Percentiles rank a stretch among this genome's conserved stretches.
Evolutionary conservation across 2,888 invertebrate genomes (phyloP).

Genomic region (Dexiosoma caninum): DNA sequence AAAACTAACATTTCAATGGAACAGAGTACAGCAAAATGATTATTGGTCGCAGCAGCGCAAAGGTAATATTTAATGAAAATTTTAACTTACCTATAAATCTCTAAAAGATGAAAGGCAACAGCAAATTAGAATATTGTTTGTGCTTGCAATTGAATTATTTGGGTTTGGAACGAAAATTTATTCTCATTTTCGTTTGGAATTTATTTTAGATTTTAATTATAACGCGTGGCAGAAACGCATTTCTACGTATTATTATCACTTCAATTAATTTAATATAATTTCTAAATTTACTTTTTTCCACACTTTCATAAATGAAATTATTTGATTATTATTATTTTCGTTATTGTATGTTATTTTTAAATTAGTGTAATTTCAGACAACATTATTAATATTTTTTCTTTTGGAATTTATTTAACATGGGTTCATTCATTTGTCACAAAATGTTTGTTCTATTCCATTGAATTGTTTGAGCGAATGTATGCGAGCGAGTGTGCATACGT

Average conservation of each 20-base stretch:
- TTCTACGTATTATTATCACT: background rate
- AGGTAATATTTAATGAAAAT: background rate
- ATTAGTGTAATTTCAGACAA: no score
- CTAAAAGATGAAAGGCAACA: background rate
- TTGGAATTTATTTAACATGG: background rate
- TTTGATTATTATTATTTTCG: background rate
- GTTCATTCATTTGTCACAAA: background rate
- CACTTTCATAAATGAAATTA: background rate
- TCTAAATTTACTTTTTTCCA: background rate
- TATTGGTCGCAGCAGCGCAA: background rate
- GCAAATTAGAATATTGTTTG: background rate
- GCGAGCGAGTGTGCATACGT: background rate
- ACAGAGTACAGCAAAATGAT: background rate
- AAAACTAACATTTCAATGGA: background rate
- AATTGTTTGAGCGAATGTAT: background rate
- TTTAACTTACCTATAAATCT: slow-evolving; percentile 24
- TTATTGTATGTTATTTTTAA: no score
- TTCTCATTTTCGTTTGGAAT: background rate
- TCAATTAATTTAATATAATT: background rate
- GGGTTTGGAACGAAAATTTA: background rate
- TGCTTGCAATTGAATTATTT: background rate
- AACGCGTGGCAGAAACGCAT: no score
- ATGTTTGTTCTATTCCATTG: background rate
- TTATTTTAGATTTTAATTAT: no score
- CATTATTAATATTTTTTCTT: background rate